Evolutionary conservation across 2,113 vertebrate genomes (phyloP).

Genomic region (Rattus rattus): DNA sequence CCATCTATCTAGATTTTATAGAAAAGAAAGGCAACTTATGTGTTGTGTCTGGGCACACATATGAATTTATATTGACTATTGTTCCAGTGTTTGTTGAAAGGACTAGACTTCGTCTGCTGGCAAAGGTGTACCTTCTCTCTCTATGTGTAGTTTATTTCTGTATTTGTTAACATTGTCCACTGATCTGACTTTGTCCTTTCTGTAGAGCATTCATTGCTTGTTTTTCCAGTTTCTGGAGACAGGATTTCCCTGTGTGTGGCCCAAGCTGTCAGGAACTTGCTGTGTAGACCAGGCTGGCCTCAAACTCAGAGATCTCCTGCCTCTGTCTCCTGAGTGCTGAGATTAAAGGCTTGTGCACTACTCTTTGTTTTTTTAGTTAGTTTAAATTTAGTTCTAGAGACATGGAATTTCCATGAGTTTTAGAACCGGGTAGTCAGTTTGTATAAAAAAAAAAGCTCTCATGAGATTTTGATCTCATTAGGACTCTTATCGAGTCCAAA

Average conservation of each 20-base stretch:
- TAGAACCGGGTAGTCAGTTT: constrained; percentile 40
- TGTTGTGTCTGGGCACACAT: not conserved
- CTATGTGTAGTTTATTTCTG: not conserved
- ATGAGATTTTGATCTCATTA: not conserved
- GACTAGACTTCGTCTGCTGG: not conserved
- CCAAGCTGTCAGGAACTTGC: not conserved
- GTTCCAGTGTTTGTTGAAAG: constrained; percentile 19
- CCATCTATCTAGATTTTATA: not conserved
- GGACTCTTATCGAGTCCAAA: not conserved
- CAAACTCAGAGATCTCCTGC: not conserved
- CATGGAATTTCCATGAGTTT: constrained; percentile 25
- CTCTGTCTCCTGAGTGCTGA: not conserved
- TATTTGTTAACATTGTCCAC: not conserved
- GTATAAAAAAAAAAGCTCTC: not conserved
- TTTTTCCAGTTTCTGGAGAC: not conserved
- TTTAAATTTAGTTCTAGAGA: not conserved
- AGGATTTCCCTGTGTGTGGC: not conserved
- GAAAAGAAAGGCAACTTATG: not conserved
- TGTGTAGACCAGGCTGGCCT: not conserved
- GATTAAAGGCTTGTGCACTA: not conserved
- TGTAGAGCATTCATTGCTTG: not conserved
- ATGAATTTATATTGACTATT: not conserved
- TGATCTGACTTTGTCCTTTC: not conserved
- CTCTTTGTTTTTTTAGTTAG: not conserved
- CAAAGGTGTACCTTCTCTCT: not conserved